Base-by-base conservation (phyloP, 2,888 invertebrate genomes). In the Xanthorhoe designata region DNA sequence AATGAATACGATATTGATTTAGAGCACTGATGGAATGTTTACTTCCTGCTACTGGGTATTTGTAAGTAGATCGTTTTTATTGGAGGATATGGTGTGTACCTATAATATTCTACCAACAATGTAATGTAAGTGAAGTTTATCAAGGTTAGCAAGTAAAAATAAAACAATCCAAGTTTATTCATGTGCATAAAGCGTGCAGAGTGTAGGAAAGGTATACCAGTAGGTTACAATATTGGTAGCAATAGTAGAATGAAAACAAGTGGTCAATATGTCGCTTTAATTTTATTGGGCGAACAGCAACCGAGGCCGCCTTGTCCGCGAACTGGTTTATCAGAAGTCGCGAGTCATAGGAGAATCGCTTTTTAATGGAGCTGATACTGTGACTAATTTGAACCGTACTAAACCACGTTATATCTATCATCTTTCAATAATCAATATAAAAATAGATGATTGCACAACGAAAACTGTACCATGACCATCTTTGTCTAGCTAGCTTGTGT, bases 311-410 rank as follows among this genome's bases (percentile, higher is more conserved):
- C 89, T 82, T 89, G 88, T 86, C 78, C 81, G 80, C 84, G 79
- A 90, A 92, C 93, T 91, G 91, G 93, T 93, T 91, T 92, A 87
- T 86, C 86, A 86, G 80, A 81, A 73, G 83, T 80, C 72, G 73
- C 81, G 83, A 88, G 85, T 78, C 75, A 83, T 71, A 64, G 53
- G 60, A 47, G 64, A 64, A n/a, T 29, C 42, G 59, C 45, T 55
- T 54, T 67, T 62, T 62, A 50, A 66, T 52, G 58, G 51, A 51
- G 50, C 51, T 53, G 54, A 47, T n/a, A 52, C 13, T 15, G 51
- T 60, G 52, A 60, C 51, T 6, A 53, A 42, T 53, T 45, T 42
- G 24, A 60, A 52, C 38, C 10, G 10, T 59, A 42, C 9, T n/a
- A 1, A 24, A 17, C 50, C 19, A 45, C n/a, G 50, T 19, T n/a